Evolutionary conservation across 2,113 vertebrate genomes (phyloP).

Genomic region (Paramormyrops kingsleyae): DNA sequence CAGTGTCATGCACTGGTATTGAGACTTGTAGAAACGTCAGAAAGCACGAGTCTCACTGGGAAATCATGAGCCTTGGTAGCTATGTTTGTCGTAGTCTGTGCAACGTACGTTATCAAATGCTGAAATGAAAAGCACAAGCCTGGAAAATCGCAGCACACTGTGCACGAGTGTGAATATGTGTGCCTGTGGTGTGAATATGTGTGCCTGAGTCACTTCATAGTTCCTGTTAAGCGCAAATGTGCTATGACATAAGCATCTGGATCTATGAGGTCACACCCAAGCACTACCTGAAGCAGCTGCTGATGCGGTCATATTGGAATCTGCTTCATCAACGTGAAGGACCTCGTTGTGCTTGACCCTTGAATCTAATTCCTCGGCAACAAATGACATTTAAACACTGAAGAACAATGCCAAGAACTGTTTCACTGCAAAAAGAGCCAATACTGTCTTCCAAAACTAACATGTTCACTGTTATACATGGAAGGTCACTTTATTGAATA

Average conservation of each 20-base stretch:
- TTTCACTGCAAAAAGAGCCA: neutral
- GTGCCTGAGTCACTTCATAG: neutral
- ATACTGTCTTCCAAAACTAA: neutral
- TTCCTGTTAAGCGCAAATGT: neutral
- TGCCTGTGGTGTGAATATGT: neutral
- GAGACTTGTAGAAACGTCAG: neutral
- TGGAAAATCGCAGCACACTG: neutral
- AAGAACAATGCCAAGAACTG: neutral
- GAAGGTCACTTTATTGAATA: neutral
- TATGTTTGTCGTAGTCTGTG: neutral
- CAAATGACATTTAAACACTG: neutral
- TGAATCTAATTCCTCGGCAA: neutral
- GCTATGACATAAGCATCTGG: neutral
- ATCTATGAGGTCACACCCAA: neutral
- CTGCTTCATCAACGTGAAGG: neutral
- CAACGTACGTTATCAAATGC: neutral
- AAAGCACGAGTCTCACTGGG: neutral
- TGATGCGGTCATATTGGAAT: neutral
- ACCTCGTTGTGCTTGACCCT: neutral
- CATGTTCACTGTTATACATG: neutral
- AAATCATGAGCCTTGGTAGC: neutral
- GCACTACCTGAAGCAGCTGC: neutral
- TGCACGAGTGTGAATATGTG: neutral
- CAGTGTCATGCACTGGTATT: neutral
- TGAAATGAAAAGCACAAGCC: neutral